Base-by-base conservation (phyloP, 1,140 invertebrate genomes). In the Melitaea cinxia region DNA sequence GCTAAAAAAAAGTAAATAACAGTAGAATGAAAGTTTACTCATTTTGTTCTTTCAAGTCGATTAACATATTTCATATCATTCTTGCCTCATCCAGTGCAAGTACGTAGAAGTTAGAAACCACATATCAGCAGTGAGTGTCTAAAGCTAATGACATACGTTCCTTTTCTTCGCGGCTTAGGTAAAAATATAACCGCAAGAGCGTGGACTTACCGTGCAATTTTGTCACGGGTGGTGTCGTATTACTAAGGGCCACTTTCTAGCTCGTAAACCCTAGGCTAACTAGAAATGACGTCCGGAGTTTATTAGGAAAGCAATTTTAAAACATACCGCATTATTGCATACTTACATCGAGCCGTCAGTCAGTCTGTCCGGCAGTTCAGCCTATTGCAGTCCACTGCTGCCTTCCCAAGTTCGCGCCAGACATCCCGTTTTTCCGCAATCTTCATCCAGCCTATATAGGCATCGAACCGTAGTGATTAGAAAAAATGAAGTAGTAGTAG, bases 91-190 rank as follows among this genome's bases (percentile, higher is more conserved):
- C 42, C 19, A 47, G 17, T 15, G n/a, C 12, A 33, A 54, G 4
- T 54, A 37, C 49, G 24, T 52, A 60, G 15, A n/a, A 9, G 33
- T 52, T 50, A 49, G 47, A 62, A 78, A 85, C 78, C 80, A 72
- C 82, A 85, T 82, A 78, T 83, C 82, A 80, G 30, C 52, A 60
- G 61, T 68, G 61, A 73, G 68, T 70, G 66, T 56, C 54, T 83
- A 77, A 83, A 80, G 77, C 74, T 74, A 75, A 57, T 83, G 78
- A 81, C 78, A 76, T 72, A 70, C 42, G 42, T 70, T 71, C 68
- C 74, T 60, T 75, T 68, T 78, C 62, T 75, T 68, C 70, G 75
- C 59, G 72, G 70, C 80, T 76, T 70, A 73, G 68, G 72, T 73
- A 78, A 80, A 80, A 80, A 75, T 78, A 61, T 58, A 62, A 82